A percentile compares a stretch with the other conserved stretches of the same genome.
phyloP scores from a whole-genome alignment of 2,888 invertebrate genomes.

The Ectemnius cavifrons region DNA sequence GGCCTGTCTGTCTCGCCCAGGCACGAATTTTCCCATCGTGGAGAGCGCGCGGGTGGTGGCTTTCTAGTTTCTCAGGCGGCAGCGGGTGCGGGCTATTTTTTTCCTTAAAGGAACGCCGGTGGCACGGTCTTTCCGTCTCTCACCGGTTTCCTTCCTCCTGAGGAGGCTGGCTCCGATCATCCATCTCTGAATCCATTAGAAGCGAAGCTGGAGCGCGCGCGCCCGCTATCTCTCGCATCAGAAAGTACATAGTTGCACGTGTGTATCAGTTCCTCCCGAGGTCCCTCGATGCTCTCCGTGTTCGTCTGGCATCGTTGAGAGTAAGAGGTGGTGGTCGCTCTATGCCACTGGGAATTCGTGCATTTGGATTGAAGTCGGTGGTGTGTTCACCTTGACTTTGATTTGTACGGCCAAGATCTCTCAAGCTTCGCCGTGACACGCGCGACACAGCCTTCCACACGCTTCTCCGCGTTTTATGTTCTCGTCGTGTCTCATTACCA shows the following conservation, averaged over 20 bases:
- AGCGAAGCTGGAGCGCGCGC: conserved; percentile 44
- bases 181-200: conserved; percentile 62
- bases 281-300: conserved; percentile 14
- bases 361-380: conserved; percentile 51
- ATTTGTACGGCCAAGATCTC: conserved; percentile 28
- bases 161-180: conserved; percentile 44
- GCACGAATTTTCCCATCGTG: conserved; percentile 16
- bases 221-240: conserved; percentile 56
- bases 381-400: conserved; percentile 53
- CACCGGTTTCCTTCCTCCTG: conserved; percentile 19
- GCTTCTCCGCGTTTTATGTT: background rate
- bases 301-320: conserved; percentile 39
- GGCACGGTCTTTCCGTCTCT: conserved; percentile 17
- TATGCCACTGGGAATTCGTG: conserved; percentile 46
- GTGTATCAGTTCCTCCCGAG: conserved; percentile 50
- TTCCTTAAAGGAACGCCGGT: conserved; percentile 10
- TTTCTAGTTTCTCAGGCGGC: conserved; percentile 27
- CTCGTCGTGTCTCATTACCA: conserved; percentile 5
- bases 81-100: conserved; percentile 11
- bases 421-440: background rate
- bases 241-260: conserved; percentile 59
- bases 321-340: conserved; percentile 39
- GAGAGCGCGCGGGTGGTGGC: conserved; percentile 18
- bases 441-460: conserved; percentile 1
- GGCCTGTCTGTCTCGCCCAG: too few species aligned